Evolutionary conservation across 2,888 invertebrate species (phyloP), one percentile per base, ranked within the genome.

Genomic region (Glyphotaelius pellucidus): DNA sequence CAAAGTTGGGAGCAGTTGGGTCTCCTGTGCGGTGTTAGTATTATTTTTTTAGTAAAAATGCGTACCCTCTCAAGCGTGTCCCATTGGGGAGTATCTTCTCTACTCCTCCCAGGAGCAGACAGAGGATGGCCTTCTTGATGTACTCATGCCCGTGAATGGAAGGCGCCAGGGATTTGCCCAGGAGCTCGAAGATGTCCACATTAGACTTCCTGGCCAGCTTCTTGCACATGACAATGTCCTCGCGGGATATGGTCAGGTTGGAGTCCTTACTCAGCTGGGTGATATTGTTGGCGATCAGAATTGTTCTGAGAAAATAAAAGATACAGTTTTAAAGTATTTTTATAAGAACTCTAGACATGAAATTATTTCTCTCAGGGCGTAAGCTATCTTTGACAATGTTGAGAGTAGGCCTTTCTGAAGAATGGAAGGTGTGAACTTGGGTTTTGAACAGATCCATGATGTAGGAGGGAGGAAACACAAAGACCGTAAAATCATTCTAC

Each of bases 91-190:
- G 95, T 80, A 98, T 96, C 95, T 99, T 99, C 95, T 99, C 99
- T 93, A 98, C 98, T 0, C 99, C 99, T 0, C 99, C 99, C 11
- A 99, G 96, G 91, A 99, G 95, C 94, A 99, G 96, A 94, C 99
- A 99, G 42, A 99, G 96, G 93, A 99, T 98, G 0, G 99, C 99
- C 94, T 98, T 98, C 95, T 99, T 99, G 12, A 99, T 99, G 94
- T 97, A 99, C 47, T 98, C 98, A 94, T 99, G 99, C 0, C 99
- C 99, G 94, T 99, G 99, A 94, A 99, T 99, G 0, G 99, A 99
- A 0, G 99, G 99, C 0, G 99, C 99, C 90, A 99, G 95, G 0
- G 99, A 99, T 94, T 98, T 98, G 90, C 98, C 97, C 67, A 99
- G 96, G 92, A 99, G 95, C 91, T 99, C 98, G 95, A 99, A 99